Base-by-base conservation (phyloP, 2,888 invertebrate genomes). In the Melinopterus prodromus region DNA sequence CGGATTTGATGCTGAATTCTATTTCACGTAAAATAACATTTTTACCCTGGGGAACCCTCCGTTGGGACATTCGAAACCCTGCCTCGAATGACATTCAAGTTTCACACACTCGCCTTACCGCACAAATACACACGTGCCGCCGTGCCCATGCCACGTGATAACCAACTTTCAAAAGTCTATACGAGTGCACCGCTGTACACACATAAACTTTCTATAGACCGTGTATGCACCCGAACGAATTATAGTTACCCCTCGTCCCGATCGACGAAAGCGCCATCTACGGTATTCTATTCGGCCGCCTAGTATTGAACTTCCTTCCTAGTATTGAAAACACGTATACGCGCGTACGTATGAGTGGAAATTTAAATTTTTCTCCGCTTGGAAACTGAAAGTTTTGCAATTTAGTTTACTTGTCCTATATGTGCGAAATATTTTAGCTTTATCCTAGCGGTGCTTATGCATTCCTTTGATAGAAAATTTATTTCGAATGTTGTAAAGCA, bases 1-100 rank as follows among this genome's bases (percentile, higher is more conserved):
- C 69, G 77, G 16, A 77, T 77, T 70, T 70, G 77, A 77, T 70
- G 77, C 26, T 69, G 77, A 77, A 77, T 77, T 77, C 77, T 77
- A 77, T 77, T 77, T 77, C 77, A 69, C 77, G 77, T 77, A 77
- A 77, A 77, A 77, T 77, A 77, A 77, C 77, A 77, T 77, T 70
- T 77, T 77, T 77, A 77, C 77, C 77, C 77, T 69, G 16, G 77
- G 70, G 77, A 77, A 35, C 70, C 12, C 26, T 35, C 77, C 35
- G 16, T 26, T 26, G 77, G 77, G 70, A 69, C 9, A 70, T 69
- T 26, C 77, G 77, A 77, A 70, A 15, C 77, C 77, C 70, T 2
- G 26, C 16, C 69, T 76, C 76, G 77, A 70, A 77, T 77, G 77
- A 77, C 70, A 69, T 77, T 70, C 77, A 70, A 69, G 35, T 69